Percentiles rank a stretch among this genome's conserved stretches.
phyloP scores from a whole-genome alignment of 2,797 vertebrate genomes.

The Neostethus bicornis region DNA sequence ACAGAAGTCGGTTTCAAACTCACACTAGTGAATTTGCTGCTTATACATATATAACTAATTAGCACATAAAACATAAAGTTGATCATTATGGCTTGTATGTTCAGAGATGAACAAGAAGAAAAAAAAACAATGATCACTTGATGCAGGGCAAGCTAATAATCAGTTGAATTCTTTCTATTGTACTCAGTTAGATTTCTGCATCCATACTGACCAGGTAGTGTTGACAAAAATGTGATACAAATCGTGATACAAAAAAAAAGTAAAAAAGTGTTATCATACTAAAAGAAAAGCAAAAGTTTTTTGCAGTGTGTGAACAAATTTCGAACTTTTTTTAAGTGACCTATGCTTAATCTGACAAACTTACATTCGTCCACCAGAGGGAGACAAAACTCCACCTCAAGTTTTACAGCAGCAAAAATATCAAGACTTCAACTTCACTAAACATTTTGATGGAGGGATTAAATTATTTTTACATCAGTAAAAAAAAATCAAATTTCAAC shows the following conservation, averaged over 20 bases:
- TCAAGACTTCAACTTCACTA: too few species aligned
- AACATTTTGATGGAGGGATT: neutral
- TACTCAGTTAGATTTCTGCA: neutral
- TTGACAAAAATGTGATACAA: neutral
- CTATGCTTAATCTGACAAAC: too few species aligned
- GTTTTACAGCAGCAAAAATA: too few species aligned
- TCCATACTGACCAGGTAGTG: neutral
- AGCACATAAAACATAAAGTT: neutral
- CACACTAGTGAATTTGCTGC: neutral
- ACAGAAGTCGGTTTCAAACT: neutral
- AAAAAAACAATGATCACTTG: neutral
- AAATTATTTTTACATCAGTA: neutral
- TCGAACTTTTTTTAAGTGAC: too few species aligned
- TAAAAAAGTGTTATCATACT: neutral
- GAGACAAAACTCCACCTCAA: neutral
- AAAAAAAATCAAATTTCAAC: constrained; percentile 50
- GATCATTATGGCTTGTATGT: neutral
- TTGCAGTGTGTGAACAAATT: too few species aligned
- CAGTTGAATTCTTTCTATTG: neutral
- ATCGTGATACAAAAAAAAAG: neutral
- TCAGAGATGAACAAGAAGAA: constrained; percentile 22
- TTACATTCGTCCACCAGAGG: neutral
- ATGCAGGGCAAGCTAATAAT: neutral
- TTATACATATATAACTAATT: neutral
- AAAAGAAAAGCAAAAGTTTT: neutral